phyloP scores from a whole-genome alignment of 2,113 vertebrate genomes.

The human region GRCh38 chr2:19689501-19690000 shows the following conservation, averaged over 20 bases:
- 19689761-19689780: conserved; percentile 51
- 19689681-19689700: not conserved
- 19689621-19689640: not conserved
- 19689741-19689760: conserved; percentile 31
- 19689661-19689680: not conserved
- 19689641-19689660: not conserved
- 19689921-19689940: not conserved
- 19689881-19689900: conserved; percentile 48
- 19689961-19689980: conserved; percentile 1
- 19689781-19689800: conserved; percentile 40
- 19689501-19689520: not conserved
- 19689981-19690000: conserved; percentile 38
- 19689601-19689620: not conserved
- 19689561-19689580: not conserved
- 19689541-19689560: not conserved
- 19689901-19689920: not conserved
- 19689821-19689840: conserved; percentile 48
- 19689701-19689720: not conserved
- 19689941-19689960: not conserved
- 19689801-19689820: conserved; percentile 15
- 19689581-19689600: not conserved
- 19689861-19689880: not conserved
- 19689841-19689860: conserved; percentile 26
- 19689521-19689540: not conserved
- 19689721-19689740: conserved; percentile 39